Evolutionary conservation across 2,113 vertebrate species (phyloP).

Genomic region (Cynocephalus volans): DNA sequence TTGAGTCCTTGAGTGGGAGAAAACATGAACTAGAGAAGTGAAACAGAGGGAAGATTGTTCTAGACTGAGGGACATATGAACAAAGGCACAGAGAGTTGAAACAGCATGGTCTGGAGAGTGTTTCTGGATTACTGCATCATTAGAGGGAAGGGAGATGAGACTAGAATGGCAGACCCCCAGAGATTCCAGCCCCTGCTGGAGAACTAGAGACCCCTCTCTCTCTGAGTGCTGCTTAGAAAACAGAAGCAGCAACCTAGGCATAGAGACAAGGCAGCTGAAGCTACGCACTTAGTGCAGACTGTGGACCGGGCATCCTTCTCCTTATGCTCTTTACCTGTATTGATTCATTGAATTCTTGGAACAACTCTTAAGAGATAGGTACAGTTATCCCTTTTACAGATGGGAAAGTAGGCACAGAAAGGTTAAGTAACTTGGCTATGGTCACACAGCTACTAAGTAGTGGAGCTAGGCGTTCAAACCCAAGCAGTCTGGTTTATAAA

Average conservation of each 20-base stretch:
- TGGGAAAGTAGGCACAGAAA: constrained; percentile 24
- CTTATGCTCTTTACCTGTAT: background rate
- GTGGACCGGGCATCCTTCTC: background rate
- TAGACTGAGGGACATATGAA: background rate
- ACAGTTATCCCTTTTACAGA: background rate
- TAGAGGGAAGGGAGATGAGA: background rate
- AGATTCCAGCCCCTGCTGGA: background rate
- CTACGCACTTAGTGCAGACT: background rate
- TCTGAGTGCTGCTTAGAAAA: background rate
- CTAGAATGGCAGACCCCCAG: background rate
- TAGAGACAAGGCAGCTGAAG: background rate
- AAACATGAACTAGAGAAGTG: background rate
- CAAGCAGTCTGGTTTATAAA: background rate
- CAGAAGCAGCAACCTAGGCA: background rate
- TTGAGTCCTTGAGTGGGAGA: background rate
- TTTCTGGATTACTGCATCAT: background rate
- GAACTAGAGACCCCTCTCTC: background rate
- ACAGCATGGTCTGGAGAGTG: background rate
- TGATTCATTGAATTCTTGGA: background rate
- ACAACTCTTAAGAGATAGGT: background rate
- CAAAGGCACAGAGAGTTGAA: background rate
- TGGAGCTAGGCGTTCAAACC: background rate
- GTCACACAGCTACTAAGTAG: constrained; percentile 8
- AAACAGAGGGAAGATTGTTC: background rate
- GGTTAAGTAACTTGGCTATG: background rate